These are phyloP conservation scores for Tapera naevia DNA, from an alignment of 2,797 vertebrate genomes.

Conservation along the genomic window DNA sequence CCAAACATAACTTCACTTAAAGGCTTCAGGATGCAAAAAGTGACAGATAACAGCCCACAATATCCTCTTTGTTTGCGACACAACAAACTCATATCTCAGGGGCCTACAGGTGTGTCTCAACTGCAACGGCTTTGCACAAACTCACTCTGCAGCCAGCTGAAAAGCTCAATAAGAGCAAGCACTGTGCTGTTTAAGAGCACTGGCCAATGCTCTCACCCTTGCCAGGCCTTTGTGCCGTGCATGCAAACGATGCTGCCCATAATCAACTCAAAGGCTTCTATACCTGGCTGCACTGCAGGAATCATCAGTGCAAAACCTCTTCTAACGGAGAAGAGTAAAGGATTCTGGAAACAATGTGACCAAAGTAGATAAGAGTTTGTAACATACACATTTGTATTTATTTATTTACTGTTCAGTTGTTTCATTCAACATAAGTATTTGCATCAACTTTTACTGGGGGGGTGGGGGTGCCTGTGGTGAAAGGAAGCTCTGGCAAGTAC, in stretches of 20 bases:
- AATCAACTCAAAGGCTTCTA: not conserved
- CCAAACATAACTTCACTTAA: not conserved
- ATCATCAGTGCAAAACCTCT: not conserved
- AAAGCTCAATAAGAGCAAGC: not conserved
- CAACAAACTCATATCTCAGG: rapidly evolving
- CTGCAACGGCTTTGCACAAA: not conserved
- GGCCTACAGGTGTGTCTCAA: not conserved
- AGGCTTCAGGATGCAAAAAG: not conserved
- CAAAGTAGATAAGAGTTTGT: not conserved
- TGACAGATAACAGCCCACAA: not conserved
- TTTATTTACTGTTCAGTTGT: not conserved
- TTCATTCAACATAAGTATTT: not conserved
- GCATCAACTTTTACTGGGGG: not conserved
- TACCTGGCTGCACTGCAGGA: not conserved
- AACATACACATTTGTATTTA: not conserved
- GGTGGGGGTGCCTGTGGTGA: not conserved
- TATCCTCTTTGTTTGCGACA: not conserved
- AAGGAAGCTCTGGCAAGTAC: not conserved
- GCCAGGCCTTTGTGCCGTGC: rapidly evolving
- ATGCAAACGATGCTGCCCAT: rapidly evolving
- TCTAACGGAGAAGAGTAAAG: not conserved
- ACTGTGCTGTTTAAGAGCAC: not conserved
- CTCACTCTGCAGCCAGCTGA: not conserved
- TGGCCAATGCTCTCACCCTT: not conserved
- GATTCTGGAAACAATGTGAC: not conserved